These are phyloP conservation scores for Callipepla squamata DNA, from an alignment of 2,113 vertebrate genomes.

Conservation along the genomic window DNA sequence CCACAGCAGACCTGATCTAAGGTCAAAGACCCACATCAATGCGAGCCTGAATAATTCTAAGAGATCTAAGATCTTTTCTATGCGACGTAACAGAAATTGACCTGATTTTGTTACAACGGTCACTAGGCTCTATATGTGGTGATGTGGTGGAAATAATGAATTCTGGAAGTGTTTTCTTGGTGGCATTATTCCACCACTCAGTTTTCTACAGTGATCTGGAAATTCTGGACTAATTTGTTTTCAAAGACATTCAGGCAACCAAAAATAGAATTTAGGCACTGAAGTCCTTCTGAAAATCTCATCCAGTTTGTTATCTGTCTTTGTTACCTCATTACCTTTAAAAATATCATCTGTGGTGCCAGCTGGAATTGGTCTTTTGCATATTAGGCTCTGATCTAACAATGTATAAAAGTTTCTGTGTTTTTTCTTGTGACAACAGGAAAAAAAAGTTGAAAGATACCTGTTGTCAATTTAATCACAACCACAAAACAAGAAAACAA, in stretches of 20 bases:
- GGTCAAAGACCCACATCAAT: neutral
- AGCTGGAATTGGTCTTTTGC: neutral
- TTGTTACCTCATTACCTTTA: neutral
- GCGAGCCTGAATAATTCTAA: fast-evolving
- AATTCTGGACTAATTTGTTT: neutral
- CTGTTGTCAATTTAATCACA: constrained; percentile 38
- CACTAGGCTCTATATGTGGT: neutral
- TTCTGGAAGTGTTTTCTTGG: neutral
- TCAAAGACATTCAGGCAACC: neutral
- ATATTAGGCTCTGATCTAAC: neutral
- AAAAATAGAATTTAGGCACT: neutral
- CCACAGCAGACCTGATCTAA: fast-evolving
- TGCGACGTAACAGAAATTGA: neutral
- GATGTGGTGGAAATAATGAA: neutral
- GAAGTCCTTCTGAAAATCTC: neutral
- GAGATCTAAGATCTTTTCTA: neutral
- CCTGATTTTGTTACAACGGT: neutral
- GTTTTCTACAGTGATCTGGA: neutral
- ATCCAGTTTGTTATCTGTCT: neutral
- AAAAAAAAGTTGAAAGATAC: constrained; percentile 31
- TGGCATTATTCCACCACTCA: neutral
- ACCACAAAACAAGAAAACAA: neutral
- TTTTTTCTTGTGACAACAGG: constrained; percentile 4
- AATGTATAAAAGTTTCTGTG: neutral
- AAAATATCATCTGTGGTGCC: neutral